Evolutionary conservation across 1,140 invertebrate genomes (phyloP).

Genomic region (Neotoxoptera formosana): DNA sequence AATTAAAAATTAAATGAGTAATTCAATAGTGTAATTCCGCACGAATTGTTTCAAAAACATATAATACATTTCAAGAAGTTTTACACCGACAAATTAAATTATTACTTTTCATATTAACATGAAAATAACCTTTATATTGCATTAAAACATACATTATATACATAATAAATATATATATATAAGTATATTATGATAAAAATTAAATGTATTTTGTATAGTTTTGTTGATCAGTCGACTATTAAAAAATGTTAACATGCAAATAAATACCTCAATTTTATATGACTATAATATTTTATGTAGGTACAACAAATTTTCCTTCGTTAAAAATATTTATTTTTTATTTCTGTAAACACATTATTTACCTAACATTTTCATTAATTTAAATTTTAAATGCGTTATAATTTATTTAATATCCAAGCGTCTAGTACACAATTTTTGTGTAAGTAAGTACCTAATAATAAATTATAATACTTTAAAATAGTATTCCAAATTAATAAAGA

Average conservation of each 20-base stretch:
- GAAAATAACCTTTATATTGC: neutral
- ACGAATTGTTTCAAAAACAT: neutral
- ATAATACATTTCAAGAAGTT: neutral
- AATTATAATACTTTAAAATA: no score
- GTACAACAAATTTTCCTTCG: neutral
- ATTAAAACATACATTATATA: neutral
- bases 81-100: slow-evolving; percentile 8
- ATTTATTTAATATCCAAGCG: neutral
- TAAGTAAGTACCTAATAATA: neutral
- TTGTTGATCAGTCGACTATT: neutral
- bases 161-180: neutral
- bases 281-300: neutral
- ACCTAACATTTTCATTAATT: neutral
- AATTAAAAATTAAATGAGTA: neutral
- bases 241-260: neutral
- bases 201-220: neutral
- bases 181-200: neutral
- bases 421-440: neutral
- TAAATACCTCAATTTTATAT: neutral
- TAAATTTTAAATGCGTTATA: neutral
- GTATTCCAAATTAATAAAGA: no score
- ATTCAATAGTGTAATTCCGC: neutral
- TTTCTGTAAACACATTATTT: neutral
- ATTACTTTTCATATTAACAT: neutral
- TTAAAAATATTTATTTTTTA: neutral